These are phyloP conservation scores for Cryptocheilus praepositus DNA, from an alignment of 2,888 invertebrate genomes.

Conservation along the genomic window DNA sequence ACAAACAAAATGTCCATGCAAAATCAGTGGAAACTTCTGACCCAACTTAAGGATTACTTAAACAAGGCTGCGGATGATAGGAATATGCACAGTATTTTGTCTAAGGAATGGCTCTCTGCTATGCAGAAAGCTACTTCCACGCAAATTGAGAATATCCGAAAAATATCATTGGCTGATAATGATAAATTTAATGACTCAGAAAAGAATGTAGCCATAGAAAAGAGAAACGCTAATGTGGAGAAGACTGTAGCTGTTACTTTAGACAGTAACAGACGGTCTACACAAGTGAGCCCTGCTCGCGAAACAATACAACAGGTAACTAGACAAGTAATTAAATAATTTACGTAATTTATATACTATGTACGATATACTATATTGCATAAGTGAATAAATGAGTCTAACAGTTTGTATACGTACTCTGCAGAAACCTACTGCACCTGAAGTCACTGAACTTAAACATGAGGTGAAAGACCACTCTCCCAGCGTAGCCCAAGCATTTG, in stretches of 20 bases:
- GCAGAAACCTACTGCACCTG: constrained; percentile 26
- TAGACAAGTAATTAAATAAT: neutral
- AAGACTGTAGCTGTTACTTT: constrained; percentile 32
- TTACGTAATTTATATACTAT: no score
- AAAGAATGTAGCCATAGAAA: constrained; percentile 21
- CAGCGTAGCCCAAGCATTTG: constrained; percentile 73
- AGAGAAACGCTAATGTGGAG: constrained; percentile 26
- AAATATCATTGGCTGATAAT: constrained; percentile 25
- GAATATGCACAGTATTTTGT: constrained; percentile 73
- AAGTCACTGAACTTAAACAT: constrained; percentile 18
- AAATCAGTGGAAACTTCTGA: constrained; percentile 75
- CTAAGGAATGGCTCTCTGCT: constrained; percentile 76
- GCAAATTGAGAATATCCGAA: constrained; percentile 63
- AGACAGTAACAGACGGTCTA: constrained; percentile 13
- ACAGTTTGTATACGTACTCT: no score
- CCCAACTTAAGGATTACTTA: constrained; percentile 75
- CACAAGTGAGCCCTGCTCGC: neutral
- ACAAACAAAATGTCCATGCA: constrained; percentile 71
- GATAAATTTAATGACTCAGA: constrained; percentile 12
- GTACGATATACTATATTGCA: no score
- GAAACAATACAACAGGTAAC: constrained; percentile 17
- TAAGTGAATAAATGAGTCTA: no score
- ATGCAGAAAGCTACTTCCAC: constrained; percentile 75
- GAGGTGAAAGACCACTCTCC: constrained; percentile 55
- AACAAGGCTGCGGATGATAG: constrained; percentile 74